Conservation (phyloP, 2,113 vertebrate species). For the Vidua chalybeata region DNA sequence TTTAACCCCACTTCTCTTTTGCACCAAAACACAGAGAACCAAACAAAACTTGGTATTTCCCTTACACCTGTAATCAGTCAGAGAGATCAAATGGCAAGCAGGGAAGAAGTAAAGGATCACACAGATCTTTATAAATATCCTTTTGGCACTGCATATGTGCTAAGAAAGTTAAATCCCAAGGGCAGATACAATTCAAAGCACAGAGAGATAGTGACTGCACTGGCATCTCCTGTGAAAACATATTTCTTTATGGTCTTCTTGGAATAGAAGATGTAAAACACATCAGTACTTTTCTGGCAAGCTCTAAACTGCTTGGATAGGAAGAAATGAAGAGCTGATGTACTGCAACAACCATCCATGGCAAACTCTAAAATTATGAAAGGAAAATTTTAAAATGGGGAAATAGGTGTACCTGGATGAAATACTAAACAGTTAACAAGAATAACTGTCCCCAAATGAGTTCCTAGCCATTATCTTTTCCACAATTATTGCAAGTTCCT, state of each 20-base stretch:
- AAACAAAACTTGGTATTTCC: background rate
- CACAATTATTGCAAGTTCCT: constrained; percentile 20
- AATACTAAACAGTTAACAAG: constrained; percentile 19
- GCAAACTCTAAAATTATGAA: background rate
- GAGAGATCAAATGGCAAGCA: background rate
- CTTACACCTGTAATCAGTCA: background rate
- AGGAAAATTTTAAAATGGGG: background rate
- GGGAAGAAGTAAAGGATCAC: background rate
- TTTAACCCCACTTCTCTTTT: background rate
- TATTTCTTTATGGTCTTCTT: background rate
- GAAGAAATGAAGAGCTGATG: background rate
- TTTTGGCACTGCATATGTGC: background rate
- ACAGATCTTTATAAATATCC: background rate
- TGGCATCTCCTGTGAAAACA: background rate
- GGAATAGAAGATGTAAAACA: background rate
- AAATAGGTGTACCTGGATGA: background rate
- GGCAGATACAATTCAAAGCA: background rate
- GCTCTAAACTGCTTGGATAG: background rate
- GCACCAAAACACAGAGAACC: background rate
- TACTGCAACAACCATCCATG: background rate
- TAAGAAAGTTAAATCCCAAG: background rate
- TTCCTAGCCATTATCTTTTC: constrained; percentile 33
- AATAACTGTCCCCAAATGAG: background rate
- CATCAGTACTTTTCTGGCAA: background rate
- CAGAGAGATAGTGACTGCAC: background rate